A percentile compares a stretch with the other conserved stretches of the same genome.
Evolutionary conservation across 1,140 invertebrate species (phyloP).

Genomic region (Sipha flava): DNA sequence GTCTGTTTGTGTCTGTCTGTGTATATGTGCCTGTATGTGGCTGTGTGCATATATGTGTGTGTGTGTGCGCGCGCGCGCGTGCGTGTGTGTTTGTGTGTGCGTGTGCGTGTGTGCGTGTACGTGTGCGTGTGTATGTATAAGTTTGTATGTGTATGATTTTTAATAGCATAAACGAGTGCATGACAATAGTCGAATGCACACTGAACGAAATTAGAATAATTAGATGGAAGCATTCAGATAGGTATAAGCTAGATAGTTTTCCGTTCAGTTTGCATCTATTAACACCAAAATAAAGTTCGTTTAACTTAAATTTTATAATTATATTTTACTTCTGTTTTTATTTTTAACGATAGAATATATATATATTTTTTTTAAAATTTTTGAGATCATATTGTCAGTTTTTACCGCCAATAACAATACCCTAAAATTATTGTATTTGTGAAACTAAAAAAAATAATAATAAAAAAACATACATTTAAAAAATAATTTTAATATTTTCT

Average conservation of each 20-base stretch:
- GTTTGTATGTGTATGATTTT: neutral
- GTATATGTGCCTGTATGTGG: neutral
- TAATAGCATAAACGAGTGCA: neutral
- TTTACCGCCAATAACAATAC: constrained; percentile 24
- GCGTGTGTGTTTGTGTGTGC: too few species aligned
- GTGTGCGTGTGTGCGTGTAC: neutral
- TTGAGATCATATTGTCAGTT: constrained; percentile 24
- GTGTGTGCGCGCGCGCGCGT: neutral
- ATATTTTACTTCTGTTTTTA: neutral
- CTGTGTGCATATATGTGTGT: neutral
- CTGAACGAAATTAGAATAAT: neutral
- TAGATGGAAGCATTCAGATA: neutral
- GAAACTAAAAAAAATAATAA: constrained; percentile 11
- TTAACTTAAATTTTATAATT: neutral
- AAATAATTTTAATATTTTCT: neutral
- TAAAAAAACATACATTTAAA: neutral
- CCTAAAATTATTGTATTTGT: neutral
- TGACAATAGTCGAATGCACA: neutral
- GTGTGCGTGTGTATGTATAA: neutral
- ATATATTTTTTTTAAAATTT: neutral
- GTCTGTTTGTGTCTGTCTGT: neutral
- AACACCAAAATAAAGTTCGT: neutral
- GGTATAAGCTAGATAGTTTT: neutral
- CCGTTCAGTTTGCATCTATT: neutral
- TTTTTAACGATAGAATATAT: neutral